Base-by-base conservation (phyloP, 2,113 vertebrate genomes). In the Sterrhoptilus dennistouni region DNA sequence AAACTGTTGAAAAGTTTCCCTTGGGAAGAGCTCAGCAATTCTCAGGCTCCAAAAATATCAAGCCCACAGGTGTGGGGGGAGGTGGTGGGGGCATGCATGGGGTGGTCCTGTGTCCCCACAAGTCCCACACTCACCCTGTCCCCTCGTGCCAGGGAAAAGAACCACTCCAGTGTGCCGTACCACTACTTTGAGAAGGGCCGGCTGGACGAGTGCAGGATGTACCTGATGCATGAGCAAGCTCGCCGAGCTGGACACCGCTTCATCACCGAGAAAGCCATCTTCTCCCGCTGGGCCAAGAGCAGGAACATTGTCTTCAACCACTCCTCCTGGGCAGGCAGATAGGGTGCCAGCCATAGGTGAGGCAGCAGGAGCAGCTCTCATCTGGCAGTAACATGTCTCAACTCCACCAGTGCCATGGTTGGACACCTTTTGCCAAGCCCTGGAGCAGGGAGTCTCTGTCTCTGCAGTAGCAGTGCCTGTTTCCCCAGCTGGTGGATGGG, bases 241-340 rank as follows among this genome's bases (percentile, higher is more conserved):
- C 96, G 45, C 1, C 98, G 87, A 0, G 99, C 98, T 0, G 99
- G 99, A 6, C 99, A 99, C 89, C 99, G 99, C 94, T 99, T 99
- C 97, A 99, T 99, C 97, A 99, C 99, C 0, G 99, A 99, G 98
- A 99, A 99, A 94, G 95, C 98, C 5, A 98, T 99, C 93, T 99
- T 99, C 68, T 99, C 98, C 79, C 99, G 97, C 96, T 99, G 99
- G 99, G 99, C 99, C 50, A 98, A 97, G 42, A 98, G 91, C 56
- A 98, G 96, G 90, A 95, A 96, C 40, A 98, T 99, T 1, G 11
- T 97, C 63, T 99, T 99, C 24, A 97, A 97, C 63, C 98, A 99
- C 89, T 97, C 99, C 0, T 97, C 98, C 5, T 99, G 99, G 99
- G 96, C 79, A 23, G 82, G 83, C 1, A 47, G 78, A 27, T 97